Evolutionary conservation across 2,797 vertebrate genomes (phyloP).

Genomic region (Amblyopsis hoosieri): DNA sequence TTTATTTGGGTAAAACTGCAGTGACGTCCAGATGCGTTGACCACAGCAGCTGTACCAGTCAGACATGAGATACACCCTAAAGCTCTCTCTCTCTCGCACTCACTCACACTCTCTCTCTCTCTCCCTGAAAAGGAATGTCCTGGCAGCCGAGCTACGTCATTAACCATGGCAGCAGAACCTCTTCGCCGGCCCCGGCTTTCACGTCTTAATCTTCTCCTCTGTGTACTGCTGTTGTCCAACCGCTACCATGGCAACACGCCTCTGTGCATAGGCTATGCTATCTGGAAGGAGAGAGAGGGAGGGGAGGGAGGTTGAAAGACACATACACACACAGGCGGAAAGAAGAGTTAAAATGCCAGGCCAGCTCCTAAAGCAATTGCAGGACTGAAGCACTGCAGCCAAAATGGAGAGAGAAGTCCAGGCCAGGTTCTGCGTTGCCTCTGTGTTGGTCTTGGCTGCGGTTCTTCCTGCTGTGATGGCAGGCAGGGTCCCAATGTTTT

Average conservation of each 20-base stretch:
- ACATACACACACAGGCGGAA: constrained; percentile 17
- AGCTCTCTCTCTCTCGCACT: constrained; percentile 20
- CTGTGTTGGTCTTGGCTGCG: constrained; percentile 37
- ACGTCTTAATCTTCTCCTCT: constrained; percentile 57
- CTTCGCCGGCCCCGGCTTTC: constrained; percentile 42
- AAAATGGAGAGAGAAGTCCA: constrained; percentile 17
- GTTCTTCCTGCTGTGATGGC: constrained; percentile 14
- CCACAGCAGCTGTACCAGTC: background rate
- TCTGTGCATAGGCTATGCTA: constrained; percentile 34
- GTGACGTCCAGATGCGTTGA: background rate
- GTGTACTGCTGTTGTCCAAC: constrained; percentile 71
- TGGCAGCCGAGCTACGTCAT: constrained; percentile 41
- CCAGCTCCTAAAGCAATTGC: constrained; percentile 16
- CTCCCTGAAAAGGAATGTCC: constrained; percentile 58
- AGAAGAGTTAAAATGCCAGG: constrained; percentile 39
- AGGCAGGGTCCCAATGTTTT: constrained; percentile 21
- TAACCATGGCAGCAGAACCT: constrained; percentile 35
- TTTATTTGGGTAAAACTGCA: no score
- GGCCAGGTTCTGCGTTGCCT: background rate
- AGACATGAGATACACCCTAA: background rate
- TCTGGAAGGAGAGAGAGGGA: constrained; percentile 33
- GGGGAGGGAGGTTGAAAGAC: background rate
- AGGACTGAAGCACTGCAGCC: constrained; percentile 25
- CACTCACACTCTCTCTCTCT: constrained; percentile 1
- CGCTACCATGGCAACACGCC: constrained; percentile 61